Conservation (phyloP, 2,113 vertebrate species). For the Merops nubicus region DNA sequence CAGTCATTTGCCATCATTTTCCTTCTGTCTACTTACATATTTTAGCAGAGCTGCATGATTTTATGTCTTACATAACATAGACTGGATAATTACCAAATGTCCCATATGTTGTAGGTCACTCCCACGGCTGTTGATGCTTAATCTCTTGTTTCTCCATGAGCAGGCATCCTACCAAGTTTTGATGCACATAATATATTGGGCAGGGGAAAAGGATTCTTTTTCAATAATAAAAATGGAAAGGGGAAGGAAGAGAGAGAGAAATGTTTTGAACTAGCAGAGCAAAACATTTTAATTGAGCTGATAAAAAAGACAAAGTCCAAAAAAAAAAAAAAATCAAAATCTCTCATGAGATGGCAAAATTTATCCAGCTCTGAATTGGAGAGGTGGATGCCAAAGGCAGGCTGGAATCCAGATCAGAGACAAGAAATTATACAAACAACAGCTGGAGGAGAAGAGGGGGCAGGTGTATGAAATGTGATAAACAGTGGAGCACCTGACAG, state of each 20-base stretch:
- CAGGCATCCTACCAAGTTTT: background rate
- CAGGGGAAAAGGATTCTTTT: background rate
- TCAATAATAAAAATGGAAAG: background rate
- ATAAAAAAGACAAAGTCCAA: background rate
- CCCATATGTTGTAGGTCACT: conserved; percentile 29
- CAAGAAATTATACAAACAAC: background rate
- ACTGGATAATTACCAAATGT: background rate
- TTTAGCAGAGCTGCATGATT: background rate
- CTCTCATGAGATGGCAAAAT: background rate
- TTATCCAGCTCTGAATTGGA: background rate
- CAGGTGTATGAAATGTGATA: background rate
- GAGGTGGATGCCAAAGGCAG: background rate
- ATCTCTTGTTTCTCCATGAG: background rate
- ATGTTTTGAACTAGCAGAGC: background rate
- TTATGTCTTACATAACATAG: background rate
- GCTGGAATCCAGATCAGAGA: background rate
- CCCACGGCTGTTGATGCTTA: background rate
- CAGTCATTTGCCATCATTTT: background rate
- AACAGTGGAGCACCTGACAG: background rate
- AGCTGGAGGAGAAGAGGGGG: background rate
- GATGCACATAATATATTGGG: background rate
- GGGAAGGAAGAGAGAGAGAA: accelerated
- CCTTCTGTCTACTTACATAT: background rate
- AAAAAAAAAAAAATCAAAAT: background rate
- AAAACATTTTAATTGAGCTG: conserved; percentile 25